These are phyloP conservation scores for Gallinago nigripennis DNA, from an alignment of 2,797 vertebrate species.

Conservation along the genomic window DNA sequence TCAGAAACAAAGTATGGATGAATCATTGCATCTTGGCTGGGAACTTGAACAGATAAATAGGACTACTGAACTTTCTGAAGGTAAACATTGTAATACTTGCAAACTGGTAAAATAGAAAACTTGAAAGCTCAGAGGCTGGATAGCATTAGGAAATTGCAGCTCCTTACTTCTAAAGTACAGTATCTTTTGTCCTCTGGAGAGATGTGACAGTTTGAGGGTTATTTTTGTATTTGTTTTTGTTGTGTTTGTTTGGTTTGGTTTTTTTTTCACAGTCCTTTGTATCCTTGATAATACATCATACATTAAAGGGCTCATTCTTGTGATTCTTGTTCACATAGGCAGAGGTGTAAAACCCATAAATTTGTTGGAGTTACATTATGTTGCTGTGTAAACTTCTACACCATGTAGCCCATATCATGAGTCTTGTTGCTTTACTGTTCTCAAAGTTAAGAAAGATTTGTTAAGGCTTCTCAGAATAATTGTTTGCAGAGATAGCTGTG, in stretches of 20 bases:
- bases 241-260: too few relatives aligned
- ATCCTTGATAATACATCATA: not conserved
- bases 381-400: not conserved
- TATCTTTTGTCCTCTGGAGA: not conserved
- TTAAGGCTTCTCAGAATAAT: not conserved
- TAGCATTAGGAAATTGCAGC: not conserved
- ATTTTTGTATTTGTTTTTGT: not conserved
- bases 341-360: not conserved
- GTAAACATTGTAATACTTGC: slow-evolving; percentile 67
- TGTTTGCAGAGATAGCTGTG: not conserved
- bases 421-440: not conserved
- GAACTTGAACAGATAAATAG: slow-evolving; percentile 96
- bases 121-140: not conserved
- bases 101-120: not conserved
- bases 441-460: not conserved
- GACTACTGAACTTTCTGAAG: slow-evolving; percentile 90
- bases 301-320: not conserved
- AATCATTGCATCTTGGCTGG: slow-evolving; percentile 97
- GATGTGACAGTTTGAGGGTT: not conserved
- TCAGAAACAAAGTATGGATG: slow-evolving; percentile 99
- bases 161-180: not conserved
- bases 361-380: not conserved
- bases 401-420: not conserved
- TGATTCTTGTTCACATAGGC: not conserved
- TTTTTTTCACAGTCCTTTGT: not conserved